Conservation (phyloP, 1,140 invertebrate species). For the Plectrocnemia conspersa region DNA sequence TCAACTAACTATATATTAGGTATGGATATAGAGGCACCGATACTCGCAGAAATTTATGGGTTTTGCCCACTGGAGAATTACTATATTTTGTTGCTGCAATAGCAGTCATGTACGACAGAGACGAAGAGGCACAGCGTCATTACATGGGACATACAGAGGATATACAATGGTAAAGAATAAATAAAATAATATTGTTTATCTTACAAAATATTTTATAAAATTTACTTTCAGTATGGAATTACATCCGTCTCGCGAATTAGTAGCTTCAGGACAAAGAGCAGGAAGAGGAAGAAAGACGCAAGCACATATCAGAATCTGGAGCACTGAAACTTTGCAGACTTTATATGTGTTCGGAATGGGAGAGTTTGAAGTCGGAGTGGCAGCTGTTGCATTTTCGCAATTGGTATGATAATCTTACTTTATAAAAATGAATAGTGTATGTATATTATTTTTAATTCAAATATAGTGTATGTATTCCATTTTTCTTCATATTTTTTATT, state of each 20-base stretch:
- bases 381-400: conserved; percentile 86
- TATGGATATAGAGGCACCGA: conserved; percentile 91
- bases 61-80: conserved; percentile 85
- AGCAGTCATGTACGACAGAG: conserved; percentile 84
- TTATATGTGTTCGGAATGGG: conserved; percentile 88
- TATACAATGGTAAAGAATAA: conserved; percentile 63
- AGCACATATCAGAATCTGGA: conserved; percentile 92
- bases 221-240: conserved; percentile 68
- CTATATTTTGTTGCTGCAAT: conserved; percentile 90
- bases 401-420: too few relatives aligned
- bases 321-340: conserved; percentile 84
- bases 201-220: not conserved
- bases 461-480: too few relatives aligned
- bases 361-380: conserved; percentile 85
- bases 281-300: conserved; percentile 76
- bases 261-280: conserved; percentile 84
- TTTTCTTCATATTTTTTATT: too few relatives aligned
- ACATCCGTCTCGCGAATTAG: conserved; percentile 83
- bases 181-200: not conserved
- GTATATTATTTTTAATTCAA: too few relatives aligned
- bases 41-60: conserved; percentile 82
- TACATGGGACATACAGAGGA: conserved; percentile 93
- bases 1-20: conserved; percentile 46
- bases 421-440: too few relatives aligned
- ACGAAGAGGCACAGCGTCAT: conserved; percentile 86